Base-by-base conservation (phyloP, 2,888 invertebrate species). In the Sinhomidia bicolor region DNA sequence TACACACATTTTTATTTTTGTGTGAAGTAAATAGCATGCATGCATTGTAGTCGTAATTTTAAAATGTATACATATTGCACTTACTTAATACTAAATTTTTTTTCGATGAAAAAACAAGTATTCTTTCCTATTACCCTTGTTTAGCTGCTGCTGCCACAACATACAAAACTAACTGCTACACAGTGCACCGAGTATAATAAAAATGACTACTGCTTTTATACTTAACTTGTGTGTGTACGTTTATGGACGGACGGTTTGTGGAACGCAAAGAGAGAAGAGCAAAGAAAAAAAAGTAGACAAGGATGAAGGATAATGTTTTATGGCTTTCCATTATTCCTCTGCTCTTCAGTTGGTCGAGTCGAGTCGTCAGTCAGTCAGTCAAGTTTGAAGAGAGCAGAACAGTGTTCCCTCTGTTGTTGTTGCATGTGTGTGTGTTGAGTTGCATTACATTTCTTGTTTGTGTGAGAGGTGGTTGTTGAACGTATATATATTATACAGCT, bases 301-400 rank as follows among this genome's bases (percentile, higher is more conserved):
- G 87, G 87, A 87, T 87, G 62, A 81, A 87, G 81, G 80, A 87
- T 81, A 87, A 81, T 85, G 80, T 87, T 87, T 87, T 87, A 87
- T 81, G 87, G 81, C 81, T 87, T 68, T 74, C 80, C 79, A 71
- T 86, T 80, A 78, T 78, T 57, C 54, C 80, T 80, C 85, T 71
- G 36, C 85, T 78, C 78, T 78, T 65, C 68, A 80, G 80, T 80
- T 62, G 23, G 80, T 44, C 80, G 62, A 78, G 80, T 86, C 79
- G 85, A 78, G 80, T 86, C 79, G 85, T 86, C 87, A 87, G 87
- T 87, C 85, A 76, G 47, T 85, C 87, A 87, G 74, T 87, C 87
- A 87, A 87, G 82, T 82, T 82, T 65, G 65, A 68, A 82, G 82
- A 68, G 82, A 81, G 54, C 47, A 87, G 44, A 20, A 68, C 80